Evolutionary conservation across 2,797 vertebrate species (phyloP).

Genomic region (Phalanger gymnotis): DNA sequence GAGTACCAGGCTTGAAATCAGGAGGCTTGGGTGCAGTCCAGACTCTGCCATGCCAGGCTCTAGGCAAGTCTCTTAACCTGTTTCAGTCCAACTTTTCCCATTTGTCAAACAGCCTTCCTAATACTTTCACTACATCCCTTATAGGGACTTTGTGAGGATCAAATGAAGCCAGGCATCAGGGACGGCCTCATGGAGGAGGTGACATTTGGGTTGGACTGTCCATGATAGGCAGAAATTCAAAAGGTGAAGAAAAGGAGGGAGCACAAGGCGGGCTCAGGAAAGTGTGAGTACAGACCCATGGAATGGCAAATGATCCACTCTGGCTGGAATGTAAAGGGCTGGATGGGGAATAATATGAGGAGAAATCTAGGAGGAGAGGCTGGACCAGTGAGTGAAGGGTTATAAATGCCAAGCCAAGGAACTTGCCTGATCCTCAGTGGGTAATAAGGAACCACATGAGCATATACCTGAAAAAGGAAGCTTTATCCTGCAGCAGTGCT

Average conservation of each 20-base stretch:
- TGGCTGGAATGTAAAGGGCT: not conserved
- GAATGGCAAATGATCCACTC: not conserved
- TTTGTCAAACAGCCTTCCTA: not conserved
- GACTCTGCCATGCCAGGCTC: not conserved
- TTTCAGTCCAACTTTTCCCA: not conserved
- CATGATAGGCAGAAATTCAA: not conserved
- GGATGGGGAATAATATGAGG: not conserved
- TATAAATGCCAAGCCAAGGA: not conserved
- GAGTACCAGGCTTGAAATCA: not conserved
- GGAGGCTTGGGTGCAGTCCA: not conserved
- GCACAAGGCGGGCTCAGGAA: not conserved
- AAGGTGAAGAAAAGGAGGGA: not conserved
- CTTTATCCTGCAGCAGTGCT: not conserved
- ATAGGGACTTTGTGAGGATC: not conserved
- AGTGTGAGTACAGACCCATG: not conserved
- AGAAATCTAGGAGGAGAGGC: not conserved
- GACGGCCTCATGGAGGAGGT: not conserved
- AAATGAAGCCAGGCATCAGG: not conserved
- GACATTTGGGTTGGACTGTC: not conserved
- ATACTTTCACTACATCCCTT: not conserved
- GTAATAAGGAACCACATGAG: not conserved
- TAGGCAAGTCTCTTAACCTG: not conserved
- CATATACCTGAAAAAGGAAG: not conserved
- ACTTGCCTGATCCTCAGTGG: not conserved
- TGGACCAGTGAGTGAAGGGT: not conserved